Percentiles rank a stretch among this genome's conserved stretches.
These are phyloP conservation scores for Sphecodes monilicornis DNA, from an alignment of 2,888 invertebrate genomes.

Conservation along the genomic window DNA sequence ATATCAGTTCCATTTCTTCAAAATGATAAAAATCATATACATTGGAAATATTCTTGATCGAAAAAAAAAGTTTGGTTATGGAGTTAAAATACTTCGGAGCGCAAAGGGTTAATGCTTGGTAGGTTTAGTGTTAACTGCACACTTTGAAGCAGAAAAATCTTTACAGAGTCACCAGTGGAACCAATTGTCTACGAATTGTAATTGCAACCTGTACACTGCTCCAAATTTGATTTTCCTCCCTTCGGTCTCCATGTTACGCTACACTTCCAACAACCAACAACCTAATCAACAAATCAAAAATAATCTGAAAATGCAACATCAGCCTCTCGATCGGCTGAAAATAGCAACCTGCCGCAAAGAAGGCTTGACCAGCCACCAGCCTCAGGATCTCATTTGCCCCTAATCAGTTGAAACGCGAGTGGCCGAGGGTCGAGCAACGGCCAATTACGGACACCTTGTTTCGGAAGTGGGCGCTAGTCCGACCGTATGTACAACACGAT, in stretches of 20 bases:
- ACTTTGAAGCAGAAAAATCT: too few relatives aligned
- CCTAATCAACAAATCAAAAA: background rate
- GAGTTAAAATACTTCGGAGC: too few relatives aligned
- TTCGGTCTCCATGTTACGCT: background rate
- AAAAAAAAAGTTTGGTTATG: too few relatives aligned
- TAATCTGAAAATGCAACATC: background rate
- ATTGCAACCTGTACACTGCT: too few relatives aligned
- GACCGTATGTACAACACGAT: constrained; percentile 23
- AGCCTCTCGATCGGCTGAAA: background rate
- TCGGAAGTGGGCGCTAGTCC: constrained; percentile 21
- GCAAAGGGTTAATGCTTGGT: too few relatives aligned
- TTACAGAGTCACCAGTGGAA: too few relatives aligned
- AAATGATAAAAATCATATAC: too few relatives aligned
- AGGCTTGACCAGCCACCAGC: background rate
- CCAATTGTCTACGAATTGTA: too few relatives aligned
- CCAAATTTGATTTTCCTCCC: background rate
- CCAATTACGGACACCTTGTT: constrained; percentile 20
- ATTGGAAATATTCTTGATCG: too few relatives aligned
- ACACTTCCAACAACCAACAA: background rate
- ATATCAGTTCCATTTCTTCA: too few relatives aligned
- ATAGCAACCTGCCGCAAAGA: background rate
- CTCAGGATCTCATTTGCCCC: background rate
- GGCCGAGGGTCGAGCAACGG: constrained; percentile 22
- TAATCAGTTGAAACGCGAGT: background rate
- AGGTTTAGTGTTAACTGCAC: too few relatives aligned